Evolutionary conservation across 2,888 invertebrate genomes (phyloP).

Genomic region (Archips xylosteana): DNA sequence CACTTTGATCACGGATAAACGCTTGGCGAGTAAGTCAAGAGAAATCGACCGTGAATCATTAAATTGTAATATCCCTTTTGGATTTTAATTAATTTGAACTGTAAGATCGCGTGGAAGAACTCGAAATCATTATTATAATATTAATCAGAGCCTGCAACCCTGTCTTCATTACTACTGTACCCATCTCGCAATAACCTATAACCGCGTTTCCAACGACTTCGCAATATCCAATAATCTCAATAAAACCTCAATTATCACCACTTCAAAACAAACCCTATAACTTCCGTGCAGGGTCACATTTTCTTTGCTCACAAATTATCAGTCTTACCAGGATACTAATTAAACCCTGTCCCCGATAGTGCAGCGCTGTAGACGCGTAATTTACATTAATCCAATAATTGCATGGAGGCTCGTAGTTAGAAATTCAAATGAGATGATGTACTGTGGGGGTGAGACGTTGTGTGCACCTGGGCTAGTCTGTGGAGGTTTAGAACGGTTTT

Average conservation of each 20-base stretch:
- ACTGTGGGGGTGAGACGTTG: slow-evolving; percentile 75
- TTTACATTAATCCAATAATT: slow-evolving; percentile 97
- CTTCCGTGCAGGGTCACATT: slow-evolving; percentile 58
- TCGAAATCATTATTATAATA: too few relatives aligned
- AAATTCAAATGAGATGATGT: slow-evolving; percentile 96
- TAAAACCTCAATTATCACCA: slow-evolving; percentile 23
- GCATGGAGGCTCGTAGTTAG: slow-evolving; percentile 96
- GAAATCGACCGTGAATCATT: too few relatives aligned
- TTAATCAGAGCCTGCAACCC: neutral
- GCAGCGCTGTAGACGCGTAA: slow-evolving; percentile 91
- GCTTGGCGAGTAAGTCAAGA: too few relatives aligned
- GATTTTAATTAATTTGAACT: too few relatives aligned
- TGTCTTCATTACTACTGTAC: neutral
- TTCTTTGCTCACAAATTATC: slow-evolving; percentile 72
- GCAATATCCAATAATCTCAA: slow-evolving; percentile 27
- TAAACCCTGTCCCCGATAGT: slow-evolving; percentile 84
- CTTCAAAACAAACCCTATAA: slow-evolving; percentile 28
- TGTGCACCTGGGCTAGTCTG: slow-evolving; percentile 55
- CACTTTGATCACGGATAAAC: too few relatives aligned
- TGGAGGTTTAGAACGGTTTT: neutral
- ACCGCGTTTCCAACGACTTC: slow-evolving; percentile 14
- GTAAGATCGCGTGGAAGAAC: too few relatives aligned
- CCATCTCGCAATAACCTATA: neutral
- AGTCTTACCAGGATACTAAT: slow-evolving; percentile 84
- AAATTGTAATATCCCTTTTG: too few relatives aligned